Evolutionary conservation across 1,140 invertebrate species (phyloP), one percentile per base, ranked within the genome.

Genomic region (Drosophila kepulauana): DNA sequence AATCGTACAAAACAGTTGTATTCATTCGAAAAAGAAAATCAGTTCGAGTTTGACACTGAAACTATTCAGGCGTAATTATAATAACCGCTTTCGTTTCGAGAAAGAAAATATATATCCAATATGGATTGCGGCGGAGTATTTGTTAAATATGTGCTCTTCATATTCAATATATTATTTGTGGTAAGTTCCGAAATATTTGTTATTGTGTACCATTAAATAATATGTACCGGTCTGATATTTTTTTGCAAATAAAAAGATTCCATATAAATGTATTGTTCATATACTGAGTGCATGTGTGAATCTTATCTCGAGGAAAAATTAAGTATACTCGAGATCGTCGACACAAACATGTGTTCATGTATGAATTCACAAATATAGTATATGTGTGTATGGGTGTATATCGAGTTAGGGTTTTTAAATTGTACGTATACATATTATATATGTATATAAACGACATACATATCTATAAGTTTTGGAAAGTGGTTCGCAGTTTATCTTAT

Each of bases 131-230:
- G 95, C 85, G 96, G 95, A 93, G 94, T 95, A 90, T 95, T 95
- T 93, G 94, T 97, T 75, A 97, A 97, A 94, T 97, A 96, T 93
- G 93, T 97, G 78, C 94, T 97, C 13, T 97, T 97, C 91, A 93
- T 96, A 89, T 97, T 97, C 94, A 97, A 97, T 92, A 94, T 97
- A 87, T 91, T 97, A 58, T 97, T 97, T 93, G 96, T 96, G 93
- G 96, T 97, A 93, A 97, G 96, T 52, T 52, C 11, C 8, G 4
- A 30, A 6, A 2, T 5, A 38, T n/a, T 43, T 43, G 41, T 43
- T 4, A 43, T 13, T n/a, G 5, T 13, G 7, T 43, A 13, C 4
- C 11, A 4, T 43, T 43, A 43, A 13, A 2, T n/a, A 6, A 43
- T 43, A 43, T 13, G n/a, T 43, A n/a, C n/a, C 13, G 11, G 35